Evolutionary conservation across 2,113 vertebrate genomes (phyloP), one percentile per base, ranked within the genome.

Genomic region (Panurus biarmicus): DNA sequence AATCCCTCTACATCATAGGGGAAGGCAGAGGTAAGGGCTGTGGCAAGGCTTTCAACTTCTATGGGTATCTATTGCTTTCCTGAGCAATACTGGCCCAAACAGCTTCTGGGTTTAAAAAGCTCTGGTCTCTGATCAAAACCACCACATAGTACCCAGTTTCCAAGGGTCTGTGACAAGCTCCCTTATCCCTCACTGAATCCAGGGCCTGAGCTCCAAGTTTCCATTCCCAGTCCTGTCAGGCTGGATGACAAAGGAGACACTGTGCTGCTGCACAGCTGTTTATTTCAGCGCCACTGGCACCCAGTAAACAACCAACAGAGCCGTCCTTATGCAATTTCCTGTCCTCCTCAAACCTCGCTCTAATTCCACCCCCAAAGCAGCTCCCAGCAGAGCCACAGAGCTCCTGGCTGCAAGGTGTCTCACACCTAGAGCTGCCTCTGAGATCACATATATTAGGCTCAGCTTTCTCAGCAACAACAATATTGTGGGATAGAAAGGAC

Each of bases 231-330:
- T 38, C 31, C 93, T 88, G 77, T 81, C 76, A 56, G 90, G 70
- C 51, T 25, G 54, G 79, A 24, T 78, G 81, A 97, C 95, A 98
- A 97, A 96, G 84, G 94, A 50, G n/a, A 72, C 91, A 86, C 94
- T 98, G 81, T 97, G 40, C 40, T 86, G 20, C 36, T 53, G 57
- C 77, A 65, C 94, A 96, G 95, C 94, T 96, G 88, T 95, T 97
- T 92, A 80, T 85, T 90, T 71, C 95, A 92, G 69, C 11, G 73
- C 87, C 65, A 50, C 54, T 65, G 86, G 90, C 67, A 89, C 62
- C 87, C 53, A 50, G 83, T 75, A 94, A 97, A 89, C 92, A 88
- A 42, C 78, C 26, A 56, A 92, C 95, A 94, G 92, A 94, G 92
- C 62, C 5, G 7, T 62, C 94, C 90, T 97, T 89, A 74, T 90